Evolutionary conservation across 1,140 invertebrate species (phyloP).

Genomic region (Luehdorfia chinensis): DNA sequence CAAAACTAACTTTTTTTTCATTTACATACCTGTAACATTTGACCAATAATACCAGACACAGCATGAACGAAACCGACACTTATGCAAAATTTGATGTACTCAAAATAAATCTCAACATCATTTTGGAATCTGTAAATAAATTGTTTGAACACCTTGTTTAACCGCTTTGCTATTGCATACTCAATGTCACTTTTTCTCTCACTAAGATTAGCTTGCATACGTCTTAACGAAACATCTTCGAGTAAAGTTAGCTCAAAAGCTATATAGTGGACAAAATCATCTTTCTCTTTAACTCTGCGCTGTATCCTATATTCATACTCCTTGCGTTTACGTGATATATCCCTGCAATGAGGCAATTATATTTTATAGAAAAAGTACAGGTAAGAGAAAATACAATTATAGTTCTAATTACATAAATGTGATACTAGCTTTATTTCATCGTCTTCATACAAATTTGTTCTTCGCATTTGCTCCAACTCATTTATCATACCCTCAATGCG

Average conservation of each 20-base stretch:
- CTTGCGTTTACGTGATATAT: constrained; percentile 83
- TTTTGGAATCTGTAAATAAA: constrained; percentile 80
- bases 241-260: constrained; percentile 84
- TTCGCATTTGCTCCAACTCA: constrained; percentile 84
- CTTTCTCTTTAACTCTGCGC: constrained; percentile 81
- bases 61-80: constrained; percentile 76
- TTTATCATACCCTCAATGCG: constrained; percentile 84
- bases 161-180: constrained; percentile 79
- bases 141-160: constrained; percentile 81
- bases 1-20: background rate
- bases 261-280: constrained; percentile 85
- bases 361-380: too few relatives aligned
- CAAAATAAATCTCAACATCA: constrained; percentile 84
- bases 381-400: constrained; percentile 9
- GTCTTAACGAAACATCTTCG: constrained; percentile 79
- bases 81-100: constrained; percentile 85
- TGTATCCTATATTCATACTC: constrained; percentile 86
- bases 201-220: constrained; percentile 76
- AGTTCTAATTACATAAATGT: background rate
- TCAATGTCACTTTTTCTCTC: constrained; percentile 83
- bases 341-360: constrained; percentile 66
- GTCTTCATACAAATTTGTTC: constrained; percentile 81
- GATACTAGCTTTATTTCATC: constrained; percentile 81
- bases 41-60: constrained; percentile 61
- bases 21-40: constrained; percentile 63